Conservation (phyloP, 1,140 invertebrate species). For the Druon quercuslanigerum region DNA sequence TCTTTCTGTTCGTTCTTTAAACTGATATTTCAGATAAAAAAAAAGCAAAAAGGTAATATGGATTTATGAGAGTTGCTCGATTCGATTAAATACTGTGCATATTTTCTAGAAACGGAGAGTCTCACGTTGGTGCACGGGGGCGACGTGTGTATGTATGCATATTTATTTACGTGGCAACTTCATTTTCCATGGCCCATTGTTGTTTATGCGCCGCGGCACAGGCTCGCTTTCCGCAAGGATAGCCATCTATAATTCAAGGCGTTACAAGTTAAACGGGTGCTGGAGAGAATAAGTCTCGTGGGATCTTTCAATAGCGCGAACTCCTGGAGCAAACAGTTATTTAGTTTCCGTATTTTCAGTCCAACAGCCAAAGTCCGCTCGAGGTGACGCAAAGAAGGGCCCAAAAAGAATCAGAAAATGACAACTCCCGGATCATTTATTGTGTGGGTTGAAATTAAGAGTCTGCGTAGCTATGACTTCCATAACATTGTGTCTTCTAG, state of each 20-base stretch:
- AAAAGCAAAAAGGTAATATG: not conserved
- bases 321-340: conserved; percentile 45
- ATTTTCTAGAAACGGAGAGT: conserved; percentile 1
- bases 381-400: too few species aligned
- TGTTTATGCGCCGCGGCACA: conserved; percentile 50
- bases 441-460: too few species aligned
- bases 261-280: conserved; percentile 67
- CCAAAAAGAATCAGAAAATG: too few species aligned
- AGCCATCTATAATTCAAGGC: conserved; percentile 69
- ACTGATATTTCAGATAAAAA: not conserved
- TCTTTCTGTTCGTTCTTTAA: not conserved
- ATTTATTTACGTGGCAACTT: conserved; percentile 51
- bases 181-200: conserved; percentile 59
- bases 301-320: conserved; percentile 65
- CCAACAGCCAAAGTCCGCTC: conserved; percentile 36
- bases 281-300: conserved; percentile 66
- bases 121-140: not conserved
- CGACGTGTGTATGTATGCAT: conserved; percentile 32
- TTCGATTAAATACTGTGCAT: not conserved
- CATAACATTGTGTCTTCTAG: not conserved
- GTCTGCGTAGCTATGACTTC: not conserved
- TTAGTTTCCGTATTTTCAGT: conserved; percentile 54
- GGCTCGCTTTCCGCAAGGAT: conserved; percentile 56
- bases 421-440: too few species aligned
- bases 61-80: not conserved